Percentiles rank a stretch among this genome's conserved stretches.
Evolutionary conservation across 2,888 invertebrate species (phyloP).

Genomic region (Thyatira batis): DNA sequence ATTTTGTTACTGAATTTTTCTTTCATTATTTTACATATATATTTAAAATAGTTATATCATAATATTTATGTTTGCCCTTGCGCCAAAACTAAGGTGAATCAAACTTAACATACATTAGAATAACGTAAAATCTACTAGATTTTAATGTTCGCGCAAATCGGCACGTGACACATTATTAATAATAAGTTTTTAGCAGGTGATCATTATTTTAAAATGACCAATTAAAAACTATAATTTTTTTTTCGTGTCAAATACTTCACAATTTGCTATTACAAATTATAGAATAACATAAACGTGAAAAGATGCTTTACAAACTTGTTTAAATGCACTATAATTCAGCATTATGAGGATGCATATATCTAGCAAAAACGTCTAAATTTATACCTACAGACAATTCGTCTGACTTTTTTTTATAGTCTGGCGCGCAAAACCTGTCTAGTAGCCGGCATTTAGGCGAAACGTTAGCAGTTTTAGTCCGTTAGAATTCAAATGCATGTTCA

Average conservation of each 20-base stretch:
- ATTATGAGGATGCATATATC: conserved; percentile 26
- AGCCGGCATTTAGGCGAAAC: conserved; percentile 34
- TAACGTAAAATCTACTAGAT: no score
- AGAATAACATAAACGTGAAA: not conserved
- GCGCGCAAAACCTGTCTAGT: conserved; percentile 61
- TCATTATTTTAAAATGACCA: no score
- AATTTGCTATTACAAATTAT: not conserved
- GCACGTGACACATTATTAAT: no score
- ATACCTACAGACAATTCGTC: conserved; percentile 44
- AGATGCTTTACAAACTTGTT: not conserved
- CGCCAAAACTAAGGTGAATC: no score
- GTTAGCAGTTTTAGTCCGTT: conserved; percentile 32
- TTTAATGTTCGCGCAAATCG: no score
- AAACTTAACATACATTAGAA: no score
- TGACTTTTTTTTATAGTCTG: conserved; percentile 50
- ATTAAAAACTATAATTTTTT: not conserved
- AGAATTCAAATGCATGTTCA: conserved; percentile 28
- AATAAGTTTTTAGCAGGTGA: no score
- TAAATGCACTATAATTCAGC: not conserved
- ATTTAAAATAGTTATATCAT: not conserved
- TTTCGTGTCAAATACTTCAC: conserved; percentile 17
- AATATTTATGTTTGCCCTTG: no score
- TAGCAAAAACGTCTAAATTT: conserved; percentile 40
- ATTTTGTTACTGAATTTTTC: not conserved
- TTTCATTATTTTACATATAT: no score